A percentile compares a stretch with the other conserved stretches of the same genome.
These are phyloP conservation scores for Prosapia bicincta DNA, from an alignment of 2,888 invertebrate species.

Conservation along the genomic window DNA sequence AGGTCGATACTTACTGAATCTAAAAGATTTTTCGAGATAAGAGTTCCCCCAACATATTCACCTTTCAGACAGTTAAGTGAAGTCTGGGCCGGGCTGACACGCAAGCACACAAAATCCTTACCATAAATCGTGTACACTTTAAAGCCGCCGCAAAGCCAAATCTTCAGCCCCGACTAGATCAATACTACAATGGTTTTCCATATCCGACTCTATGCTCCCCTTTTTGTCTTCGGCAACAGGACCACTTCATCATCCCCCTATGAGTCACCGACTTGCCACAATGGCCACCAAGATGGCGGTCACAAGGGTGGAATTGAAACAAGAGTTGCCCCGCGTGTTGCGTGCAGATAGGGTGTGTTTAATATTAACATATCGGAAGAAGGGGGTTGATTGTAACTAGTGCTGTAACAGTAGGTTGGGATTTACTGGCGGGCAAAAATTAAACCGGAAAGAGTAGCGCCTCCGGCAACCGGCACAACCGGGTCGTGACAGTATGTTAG, in stretches of 20 bases:
- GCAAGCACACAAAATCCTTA: background rate
- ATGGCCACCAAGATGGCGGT: conserved; percentile 28
- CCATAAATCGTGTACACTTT: background rate
- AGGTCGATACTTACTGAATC: too few relatives aligned
- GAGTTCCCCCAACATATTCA: background rate
- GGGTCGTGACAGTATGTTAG: too few relatives aligned
- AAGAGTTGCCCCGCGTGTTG: background rate
- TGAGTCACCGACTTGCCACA: conserved; percentile 14
- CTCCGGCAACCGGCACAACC: too few relatives aligned
- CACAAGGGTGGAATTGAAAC: conserved; percentile 7
- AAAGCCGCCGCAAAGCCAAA: background rate
- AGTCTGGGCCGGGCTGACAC: background rate
- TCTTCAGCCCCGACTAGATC: background rate
- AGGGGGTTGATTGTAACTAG: background rate
- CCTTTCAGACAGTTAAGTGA: background rate
- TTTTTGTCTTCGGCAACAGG: conserved; percentile 19
- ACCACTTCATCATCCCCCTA: conserved; percentile 17
- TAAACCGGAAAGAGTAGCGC: too few relatives aligned
- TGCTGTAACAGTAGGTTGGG: background rate
- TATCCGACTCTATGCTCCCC: conserved; percentile 12
- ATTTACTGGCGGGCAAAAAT: background rate
- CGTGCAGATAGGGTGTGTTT: background rate
- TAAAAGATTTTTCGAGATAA: background rate
- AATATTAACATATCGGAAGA: conserved; percentile 11
- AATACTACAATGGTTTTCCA: conserved; percentile 26